These are phyloP conservation scores for Brachionichthys hirsutus DNA, from an alignment of 2,113 vertebrate species.

Conservation along the genomic window DNA sequence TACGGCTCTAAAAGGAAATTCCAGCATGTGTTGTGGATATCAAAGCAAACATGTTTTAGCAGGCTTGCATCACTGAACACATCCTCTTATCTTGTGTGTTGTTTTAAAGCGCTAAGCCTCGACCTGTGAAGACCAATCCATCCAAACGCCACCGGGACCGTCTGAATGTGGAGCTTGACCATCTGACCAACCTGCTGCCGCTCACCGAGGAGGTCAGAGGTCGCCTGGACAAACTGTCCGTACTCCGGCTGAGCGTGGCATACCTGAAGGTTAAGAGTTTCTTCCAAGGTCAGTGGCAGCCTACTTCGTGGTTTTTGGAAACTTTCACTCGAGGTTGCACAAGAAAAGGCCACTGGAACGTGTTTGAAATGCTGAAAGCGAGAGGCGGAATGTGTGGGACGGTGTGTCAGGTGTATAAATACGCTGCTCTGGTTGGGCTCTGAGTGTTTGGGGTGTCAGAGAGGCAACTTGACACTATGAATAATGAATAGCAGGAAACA, in stretches of 20 bases:
- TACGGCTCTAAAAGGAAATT: background rate
- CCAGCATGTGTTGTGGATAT: background rate
- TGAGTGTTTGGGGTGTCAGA: background rate
- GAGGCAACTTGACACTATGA: slow-evolving; percentile 17
- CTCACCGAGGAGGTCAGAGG: slow-evolving; percentile 67
- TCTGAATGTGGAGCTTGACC: slow-evolving; percentile 75
- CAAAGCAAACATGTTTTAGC: slow-evolving; percentile 5
- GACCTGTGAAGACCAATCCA: slow-evolving; percentile 65
- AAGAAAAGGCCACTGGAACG: too few species aligned
- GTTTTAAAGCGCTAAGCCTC: slow-evolving; percentile 22
- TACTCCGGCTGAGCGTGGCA: slow-evolving; percentile 73
- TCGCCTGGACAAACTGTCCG: slow-evolving; percentile 75
- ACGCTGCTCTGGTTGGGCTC: slow-evolving; percentile 7
- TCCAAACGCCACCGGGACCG: slow-evolving; percentile 75
- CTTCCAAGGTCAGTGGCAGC: slow-evolving; percentile 63
- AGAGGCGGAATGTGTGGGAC: background rate
- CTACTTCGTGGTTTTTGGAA: background rate
- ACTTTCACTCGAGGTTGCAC: too few species aligned
- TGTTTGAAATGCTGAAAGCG: too few species aligned
- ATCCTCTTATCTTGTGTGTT: slow-evolving; percentile 2
- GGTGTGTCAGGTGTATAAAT: background rate
- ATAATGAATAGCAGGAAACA: slow-evolving; percentile 26
- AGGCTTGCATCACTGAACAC: background rate
- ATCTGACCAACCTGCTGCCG: slow-evolving; percentile 69
- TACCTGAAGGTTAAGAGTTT: slow-evolving; percentile 75